Conservation (phyloP, 1,140 invertebrate genomes). For the Drosophila rufa region DNA sequence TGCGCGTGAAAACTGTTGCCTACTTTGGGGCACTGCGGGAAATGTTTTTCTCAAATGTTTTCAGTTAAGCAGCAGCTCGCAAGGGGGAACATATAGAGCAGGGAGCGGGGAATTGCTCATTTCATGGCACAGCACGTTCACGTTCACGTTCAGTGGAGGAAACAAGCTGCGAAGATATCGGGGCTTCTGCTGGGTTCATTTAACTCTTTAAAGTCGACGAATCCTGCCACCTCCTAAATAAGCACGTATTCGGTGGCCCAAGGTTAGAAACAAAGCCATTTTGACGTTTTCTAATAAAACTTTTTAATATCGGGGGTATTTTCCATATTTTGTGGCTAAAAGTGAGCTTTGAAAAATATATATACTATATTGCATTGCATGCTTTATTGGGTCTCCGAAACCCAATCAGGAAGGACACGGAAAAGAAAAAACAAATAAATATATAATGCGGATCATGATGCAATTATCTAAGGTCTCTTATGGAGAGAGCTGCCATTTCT, state of each 20-base stretch:
- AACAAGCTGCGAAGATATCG: conserved; percentile 8
- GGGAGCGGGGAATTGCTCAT: conserved; percentile 57
- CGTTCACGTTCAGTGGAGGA: conserved; percentile 19
- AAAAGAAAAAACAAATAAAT: too few species aligned
- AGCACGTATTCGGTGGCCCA: conserved; percentile 4
- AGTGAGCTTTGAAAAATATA: too few species aligned
- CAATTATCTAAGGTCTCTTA: too few species aligned
- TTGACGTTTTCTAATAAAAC: too few species aligned
- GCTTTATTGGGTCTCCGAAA: too few species aligned
- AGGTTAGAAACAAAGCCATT: too few species aligned
- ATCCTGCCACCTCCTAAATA: conserved; percentile 8
- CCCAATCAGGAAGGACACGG: too few species aligned
- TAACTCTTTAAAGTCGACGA: conserved; percentile 32
- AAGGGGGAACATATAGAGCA: background rate
- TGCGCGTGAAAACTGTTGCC: conserved; percentile 52
- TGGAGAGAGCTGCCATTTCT: too few species aligned
- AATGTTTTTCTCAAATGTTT: conserved; percentile 32
- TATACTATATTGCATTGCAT: too few species aligned
- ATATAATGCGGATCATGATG: too few species aligned
- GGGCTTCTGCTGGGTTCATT: conserved; percentile 6
- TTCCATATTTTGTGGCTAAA: too few species aligned
- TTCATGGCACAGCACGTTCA: conserved; percentile 65
- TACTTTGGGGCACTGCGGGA: conserved; percentile 52
- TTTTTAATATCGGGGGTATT: too few species aligned
- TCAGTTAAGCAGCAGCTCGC: conserved; percentile 18